These are phyloP conservation scores for Caenorhabditis sinica DNA, from an alignment of 2,888 invertebrate genomes.

Conservation along the genomic window DNA sequence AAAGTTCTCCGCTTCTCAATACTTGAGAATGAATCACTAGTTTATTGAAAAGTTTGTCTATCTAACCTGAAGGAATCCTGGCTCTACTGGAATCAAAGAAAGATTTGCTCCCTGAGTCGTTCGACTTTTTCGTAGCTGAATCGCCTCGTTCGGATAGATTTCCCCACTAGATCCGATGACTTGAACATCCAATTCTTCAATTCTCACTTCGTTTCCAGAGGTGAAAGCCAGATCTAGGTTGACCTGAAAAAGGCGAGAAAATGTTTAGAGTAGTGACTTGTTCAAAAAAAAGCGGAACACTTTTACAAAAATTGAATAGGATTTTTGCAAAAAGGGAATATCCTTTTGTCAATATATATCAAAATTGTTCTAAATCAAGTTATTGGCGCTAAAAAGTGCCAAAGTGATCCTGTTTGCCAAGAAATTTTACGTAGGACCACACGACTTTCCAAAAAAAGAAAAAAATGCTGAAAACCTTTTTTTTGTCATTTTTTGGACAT, in stretches of 20 bases:
- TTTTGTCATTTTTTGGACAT: too few species aligned
- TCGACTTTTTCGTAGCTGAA: slow-evolving; percentile 73
- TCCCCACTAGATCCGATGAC: slow-evolving; percentile 71
- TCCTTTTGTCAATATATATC: too few species aligned
- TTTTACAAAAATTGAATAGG: background rate
- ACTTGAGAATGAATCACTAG: too few species aligned
- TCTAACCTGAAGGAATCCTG: slow-evolving; percentile 77
- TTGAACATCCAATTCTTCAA: slow-evolving; percentile 78
- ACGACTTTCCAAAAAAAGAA: too few species aligned
- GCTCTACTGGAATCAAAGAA: slow-evolving; percentile 75
- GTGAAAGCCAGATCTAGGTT: slow-evolving; percentile 81
- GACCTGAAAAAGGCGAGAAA: slow-evolving; percentile 66
- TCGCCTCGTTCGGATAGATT: slow-evolving; percentile 53
- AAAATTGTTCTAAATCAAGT: too few species aligned
- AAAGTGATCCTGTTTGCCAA: too few species aligned
- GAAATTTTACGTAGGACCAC: too few species aligned
- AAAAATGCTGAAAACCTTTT: too few species aligned
- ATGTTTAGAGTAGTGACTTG: background rate
- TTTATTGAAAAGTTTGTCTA: background rate
- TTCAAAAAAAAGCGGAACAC: background rate
- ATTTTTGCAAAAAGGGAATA: too few species aligned
- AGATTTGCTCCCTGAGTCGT: slow-evolving; percentile 81
- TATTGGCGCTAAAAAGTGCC: too few species aligned
- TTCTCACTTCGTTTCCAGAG: slow-evolving; percentile 74
- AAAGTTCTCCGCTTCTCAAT: too few species aligned